Evolutionary conservation across 2,888 invertebrate species (phyloP), one percentile per base, ranked within the genome.

Genomic region (Marronus borbonicus): DNA sequence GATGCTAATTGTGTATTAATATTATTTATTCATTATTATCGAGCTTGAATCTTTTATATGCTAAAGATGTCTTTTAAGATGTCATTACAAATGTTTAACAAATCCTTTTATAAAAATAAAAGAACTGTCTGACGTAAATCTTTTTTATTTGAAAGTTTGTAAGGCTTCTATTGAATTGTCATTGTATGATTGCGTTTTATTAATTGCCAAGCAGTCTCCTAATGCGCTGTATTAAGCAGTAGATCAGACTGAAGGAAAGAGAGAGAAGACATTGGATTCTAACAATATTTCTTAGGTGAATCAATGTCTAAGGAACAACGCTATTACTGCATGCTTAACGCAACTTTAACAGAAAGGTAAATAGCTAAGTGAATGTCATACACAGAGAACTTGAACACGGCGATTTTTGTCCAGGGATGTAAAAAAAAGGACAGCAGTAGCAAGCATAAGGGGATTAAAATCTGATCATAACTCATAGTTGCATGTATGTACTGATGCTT

Each of bases 401-500:
- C 12, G 39, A 60, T 74, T 74, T 74, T 74, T 74, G 28, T 52
- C 62, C 74, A 74, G 62, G 74, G 74, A 74, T 74, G 52, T 31
- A 28, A 55, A 52, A 72, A 62, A 69, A 69, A 39, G 69, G 20
- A 68, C 49, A 8, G 80, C 77, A 77, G 77, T 80, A 82, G 81
- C 80, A 69, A 76, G 79, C 68, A 79, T 78, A 79, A 78, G 78
- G 80, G 80, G 81, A 81, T 81, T 79, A 70, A 79, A 82, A 77
- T 80, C 78, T 78, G 78, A 76, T 76, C 69, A 82, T 84, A 83
- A 84, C 80, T 84, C 83, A 83, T 79, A 76, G 77, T 81, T 79
- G 82, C 82, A 82, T 82, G 82, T 82, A 82, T 82, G 82, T 82
- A 81, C 76, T 72, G 79, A 80, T 78, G 80, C 81, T 84, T 80